A percentile compares a stretch with the other conserved stretches of the same genome.
Evolutionary conservation across 2,888 invertebrate genomes (phyloP).

Genomic region (Antheraea assamensis): DNA sequence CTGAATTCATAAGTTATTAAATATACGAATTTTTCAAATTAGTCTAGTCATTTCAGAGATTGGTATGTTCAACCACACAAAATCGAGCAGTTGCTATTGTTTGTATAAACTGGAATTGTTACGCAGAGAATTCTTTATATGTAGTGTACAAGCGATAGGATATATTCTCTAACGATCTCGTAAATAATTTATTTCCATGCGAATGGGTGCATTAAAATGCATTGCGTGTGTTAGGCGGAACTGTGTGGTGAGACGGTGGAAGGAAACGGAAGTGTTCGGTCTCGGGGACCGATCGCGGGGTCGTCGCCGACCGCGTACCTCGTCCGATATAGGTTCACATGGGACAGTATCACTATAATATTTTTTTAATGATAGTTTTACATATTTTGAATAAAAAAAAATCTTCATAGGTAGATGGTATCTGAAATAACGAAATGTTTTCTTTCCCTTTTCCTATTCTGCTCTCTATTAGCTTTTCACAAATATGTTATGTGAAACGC

Average conservation of each 20-base stretch:
- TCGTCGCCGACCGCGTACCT: slow-evolving; percentile 32
- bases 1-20: too few species aligned
- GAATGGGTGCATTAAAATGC: slow-evolving; percentile 38
- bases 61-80: too few species aligned
- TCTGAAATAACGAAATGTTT: too few species aligned
- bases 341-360: slow-evolving; percentile 12
- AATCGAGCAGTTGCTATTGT: too few species aligned
- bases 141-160: neutral
- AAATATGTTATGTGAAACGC: too few species aligned
- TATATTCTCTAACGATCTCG: neutral
- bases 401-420: neutral
- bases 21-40: too few species aligned
- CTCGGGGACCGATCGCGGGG: slow-evolving; percentile 41
- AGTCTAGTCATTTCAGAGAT: too few species aligned
- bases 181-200: slow-evolving; percentile 4
- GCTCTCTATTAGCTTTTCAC: too few species aligned
- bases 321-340: slow-evolving; percentile 16
- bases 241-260: slow-evolving; percentile 50
- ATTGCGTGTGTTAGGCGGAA: slow-evolving; percentile 47
- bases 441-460: too few species aligned
- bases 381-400: neutral
- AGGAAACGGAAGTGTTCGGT: slow-evolving; percentile 55
- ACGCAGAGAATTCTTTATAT: neutral
- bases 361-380: slow-evolving; percentile 3
- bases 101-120: neutral